Percentiles rank a stretch among this genome's conserved stretches.
These are phyloP conservation scores for Encarsia formosa DNA, from an alignment of 2,888 invertebrate species.

Conservation along the genomic window DNA sequence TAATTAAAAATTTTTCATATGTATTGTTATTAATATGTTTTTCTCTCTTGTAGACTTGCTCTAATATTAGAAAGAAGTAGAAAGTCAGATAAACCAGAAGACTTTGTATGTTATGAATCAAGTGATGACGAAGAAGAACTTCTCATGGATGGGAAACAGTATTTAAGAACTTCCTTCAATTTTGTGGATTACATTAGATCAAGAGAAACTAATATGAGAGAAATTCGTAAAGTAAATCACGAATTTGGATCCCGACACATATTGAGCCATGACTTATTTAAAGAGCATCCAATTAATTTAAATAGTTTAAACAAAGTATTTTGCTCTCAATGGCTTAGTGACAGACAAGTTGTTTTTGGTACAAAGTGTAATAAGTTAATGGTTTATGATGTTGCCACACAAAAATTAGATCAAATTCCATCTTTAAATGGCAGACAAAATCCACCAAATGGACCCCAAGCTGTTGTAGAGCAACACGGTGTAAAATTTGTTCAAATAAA, in stretches of 20 bases:
- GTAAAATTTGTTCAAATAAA: conserved; percentile 93
- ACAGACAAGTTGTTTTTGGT: conserved; percentile 91
- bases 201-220: conserved; percentile 69
- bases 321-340: conserved; percentile 93
- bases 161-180: conserved; percentile 76
- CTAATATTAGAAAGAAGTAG: conserved; percentile 65
- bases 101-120: conserved; percentile 85
- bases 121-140: conserved; percentile 84
- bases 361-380: conserved; percentile 96
- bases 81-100: conserved; percentile 84
- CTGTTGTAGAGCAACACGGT: conserved; percentile 68
- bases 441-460: conserved; percentile 51
- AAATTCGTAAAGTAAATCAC: conserved; percentile 67
- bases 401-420: conserved; percentile 84
- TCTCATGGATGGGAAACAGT: conserved; percentile 66
- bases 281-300: conserved; percentile 76
- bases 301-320: conserved; percentile 90
- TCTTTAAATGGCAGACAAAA: conserved; percentile 67
- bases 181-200: conserved; percentile 81
- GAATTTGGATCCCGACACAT: conserved; percentile 85
- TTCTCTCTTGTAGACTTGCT: conserved; percentile 35
- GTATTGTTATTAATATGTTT: background rate
- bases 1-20: background rate
- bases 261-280: conserved; percentile 83
- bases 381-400: conserved; percentile 86